These are phyloP conservation scores for Drosophila hawaiiensis DNA, from an alignment of 2,888 invertebrate species.

Conservation along the genomic window DNA sequence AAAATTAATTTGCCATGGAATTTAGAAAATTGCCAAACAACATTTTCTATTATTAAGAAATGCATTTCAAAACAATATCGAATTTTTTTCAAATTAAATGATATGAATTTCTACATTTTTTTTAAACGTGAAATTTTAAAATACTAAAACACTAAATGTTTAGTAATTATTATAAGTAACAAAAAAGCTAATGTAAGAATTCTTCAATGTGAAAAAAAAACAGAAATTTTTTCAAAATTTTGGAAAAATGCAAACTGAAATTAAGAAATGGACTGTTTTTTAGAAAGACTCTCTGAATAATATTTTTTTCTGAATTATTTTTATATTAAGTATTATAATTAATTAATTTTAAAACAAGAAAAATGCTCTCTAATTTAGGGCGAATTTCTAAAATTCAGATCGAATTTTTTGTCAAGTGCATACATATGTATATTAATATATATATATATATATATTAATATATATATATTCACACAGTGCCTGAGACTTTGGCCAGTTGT, in stretches of 20 bases:
- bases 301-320: not conserved
- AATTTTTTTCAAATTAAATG: no score
- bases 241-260: no score
- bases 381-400: not conserved
- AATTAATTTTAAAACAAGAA: not conserved
- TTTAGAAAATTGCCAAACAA: not conserved
- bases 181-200: no score
- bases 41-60: not conserved
- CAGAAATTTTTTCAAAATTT: no score
- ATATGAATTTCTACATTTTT: no score
- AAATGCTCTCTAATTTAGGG: not conserved
- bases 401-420: not conserved
- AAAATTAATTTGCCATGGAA: not conserved
- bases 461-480: slow-evolving; percentile 34
- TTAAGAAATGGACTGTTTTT: not conserved
- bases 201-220: no score
- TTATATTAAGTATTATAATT: not conserved
- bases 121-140: no score
- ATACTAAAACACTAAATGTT: no score
- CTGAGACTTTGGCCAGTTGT: slow-evolving; percentile 77
- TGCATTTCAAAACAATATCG: not conserved
- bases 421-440: not conserved
- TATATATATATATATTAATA: not conserved
- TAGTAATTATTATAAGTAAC: no score
- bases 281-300: no score